phyloP scores from a whole-genome alignment of 2,113 vertebrate genomes.

The Tiliqua scincoides region DNA sequence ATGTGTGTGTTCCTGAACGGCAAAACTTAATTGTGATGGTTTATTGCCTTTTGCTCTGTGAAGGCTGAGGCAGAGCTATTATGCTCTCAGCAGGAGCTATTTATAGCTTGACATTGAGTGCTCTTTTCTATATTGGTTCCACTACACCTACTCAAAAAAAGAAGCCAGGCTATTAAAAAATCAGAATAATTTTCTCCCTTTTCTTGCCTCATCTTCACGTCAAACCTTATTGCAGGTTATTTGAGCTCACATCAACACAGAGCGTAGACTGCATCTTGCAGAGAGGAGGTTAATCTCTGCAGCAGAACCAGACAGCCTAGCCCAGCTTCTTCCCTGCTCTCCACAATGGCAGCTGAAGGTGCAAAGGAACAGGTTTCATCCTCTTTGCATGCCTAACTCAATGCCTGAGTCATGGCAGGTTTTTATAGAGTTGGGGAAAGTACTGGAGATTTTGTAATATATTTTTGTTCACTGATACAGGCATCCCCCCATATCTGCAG shows the following conservation, averaged over 20 bases:
- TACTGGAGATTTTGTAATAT: background rate
- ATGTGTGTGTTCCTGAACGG: slow-evolving; percentile 74
- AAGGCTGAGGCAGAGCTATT: slow-evolving; percentile 75
- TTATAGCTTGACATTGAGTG: slow-evolving; percentile 79
- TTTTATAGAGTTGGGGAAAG: fast-evolving
- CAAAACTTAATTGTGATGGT: slow-evolving; percentile 71
- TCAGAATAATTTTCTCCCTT: slow-evolving; percentile 31
- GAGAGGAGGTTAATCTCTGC: slow-evolving; percentile 55
- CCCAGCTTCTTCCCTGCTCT: background rate
- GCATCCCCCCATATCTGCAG: too few relatives aligned
- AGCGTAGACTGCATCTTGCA: slow-evolving; percentile 41
- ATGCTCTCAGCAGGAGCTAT: slow-evolving; percentile 76
- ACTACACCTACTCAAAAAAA: slow-evolving; percentile 68
- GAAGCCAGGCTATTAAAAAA: slow-evolving; percentile 68
- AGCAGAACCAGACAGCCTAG: slow-evolving; percentile 45
- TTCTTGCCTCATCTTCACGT: slow-evolving; percentile 52
- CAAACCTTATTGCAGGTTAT: slow-evolving; percentile 69
- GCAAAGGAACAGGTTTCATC: slow-evolving; percentile 23
- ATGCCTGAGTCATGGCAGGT: background rate
- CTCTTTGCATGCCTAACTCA: background rate
- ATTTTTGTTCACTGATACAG: background rate
- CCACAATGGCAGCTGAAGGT: background rate
- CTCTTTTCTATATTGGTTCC: slow-evolving; percentile 75
- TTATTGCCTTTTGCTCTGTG: slow-evolving; percentile 75
- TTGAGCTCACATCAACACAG: slow-evolving; percentile 50